Conservation (phyloP, 2,113 vertebrate species). For the Setophaga kirtlandii region DNA sequence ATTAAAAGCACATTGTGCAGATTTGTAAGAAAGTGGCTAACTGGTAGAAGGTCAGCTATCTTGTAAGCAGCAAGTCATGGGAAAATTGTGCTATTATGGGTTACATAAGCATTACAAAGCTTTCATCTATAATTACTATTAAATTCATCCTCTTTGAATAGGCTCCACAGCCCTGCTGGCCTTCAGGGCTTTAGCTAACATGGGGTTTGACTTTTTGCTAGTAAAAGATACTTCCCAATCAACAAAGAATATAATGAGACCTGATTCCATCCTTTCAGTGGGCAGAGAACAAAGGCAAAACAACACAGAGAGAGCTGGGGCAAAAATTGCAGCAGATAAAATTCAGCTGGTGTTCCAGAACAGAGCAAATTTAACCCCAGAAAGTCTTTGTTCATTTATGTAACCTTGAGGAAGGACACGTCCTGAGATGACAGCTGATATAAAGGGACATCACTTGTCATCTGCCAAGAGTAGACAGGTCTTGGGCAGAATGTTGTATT, state of each 20-base stretch:
- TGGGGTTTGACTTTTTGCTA: background rate
- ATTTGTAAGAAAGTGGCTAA: conserved; percentile 13
- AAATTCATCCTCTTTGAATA: conserved; percentile 40
- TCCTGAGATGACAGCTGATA: background rate
- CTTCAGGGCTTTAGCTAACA: conserved; percentile 5
- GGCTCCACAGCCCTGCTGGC: background rate
- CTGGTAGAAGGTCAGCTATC: conserved; percentile 43
- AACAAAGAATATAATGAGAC: conserved; percentile 2
- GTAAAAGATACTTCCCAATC: background rate
- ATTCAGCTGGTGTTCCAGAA: background rate
- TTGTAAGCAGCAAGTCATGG: conserved; percentile 50
- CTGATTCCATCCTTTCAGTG: background rate
- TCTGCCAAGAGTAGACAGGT: background rate
- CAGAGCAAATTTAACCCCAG: background rate
- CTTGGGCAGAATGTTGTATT: background rate
- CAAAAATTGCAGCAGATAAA: background rate
- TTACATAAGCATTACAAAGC: conserved; percentile 59
- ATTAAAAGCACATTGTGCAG: conserved; percentile 45
- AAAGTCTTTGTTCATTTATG: background rate
- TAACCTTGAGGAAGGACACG: background rate
- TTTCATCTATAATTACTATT: conserved; percentile 56
- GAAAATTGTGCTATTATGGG: conserved; percentile 34
- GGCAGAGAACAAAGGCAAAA: background rate
- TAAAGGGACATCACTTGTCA: background rate
- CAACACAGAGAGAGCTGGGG: background rate